Percentiles rank a stretch among this genome's conserved stretches.
These are phyloP conservation scores for Tolypeutes matacus DNA, from an alignment of 2,797 vertebrate species.

Conservation along the genomic window DNA sequence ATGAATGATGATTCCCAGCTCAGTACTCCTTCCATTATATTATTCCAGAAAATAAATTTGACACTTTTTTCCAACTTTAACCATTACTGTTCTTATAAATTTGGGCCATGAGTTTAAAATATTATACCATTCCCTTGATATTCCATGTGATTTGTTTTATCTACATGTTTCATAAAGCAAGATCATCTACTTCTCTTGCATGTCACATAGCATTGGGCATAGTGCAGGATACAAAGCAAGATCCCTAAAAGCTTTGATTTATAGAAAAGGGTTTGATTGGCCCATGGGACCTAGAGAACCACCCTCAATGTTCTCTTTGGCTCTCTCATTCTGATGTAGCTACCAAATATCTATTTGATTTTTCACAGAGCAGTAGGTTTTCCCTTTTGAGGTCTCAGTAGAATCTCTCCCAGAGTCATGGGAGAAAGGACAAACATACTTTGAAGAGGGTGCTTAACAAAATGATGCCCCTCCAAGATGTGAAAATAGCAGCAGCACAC, in stretches of 20 bases:
- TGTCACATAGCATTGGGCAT: neutral
- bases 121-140: neutral
- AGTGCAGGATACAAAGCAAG: neutral
- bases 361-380: conserved; percentile 12
- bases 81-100: conserved; percentile 33
- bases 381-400: neutral
- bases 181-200: conserved; percentile 21
- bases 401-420: neutral
- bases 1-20: neutral
- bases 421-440: neutral
- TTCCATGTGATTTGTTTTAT: conserved; percentile 14
- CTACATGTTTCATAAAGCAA: neutral
- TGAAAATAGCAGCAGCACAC: neutral
- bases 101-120: neutral
- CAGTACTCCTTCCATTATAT: neutral
- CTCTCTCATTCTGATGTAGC: conserved; percentile 20
- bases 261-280: conserved; percentile 29
- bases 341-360: conserved; percentile 30
- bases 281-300: neutral
- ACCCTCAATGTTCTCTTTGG: neutral
- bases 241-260: neutral
- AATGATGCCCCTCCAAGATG: neutral
- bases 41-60: conserved; percentile 26
- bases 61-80: conserved; percentile 20
- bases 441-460: neutral